Conservation (phyloP, 2,113 vertebrate genomes). For the Scalopus aquaticus region DNA sequence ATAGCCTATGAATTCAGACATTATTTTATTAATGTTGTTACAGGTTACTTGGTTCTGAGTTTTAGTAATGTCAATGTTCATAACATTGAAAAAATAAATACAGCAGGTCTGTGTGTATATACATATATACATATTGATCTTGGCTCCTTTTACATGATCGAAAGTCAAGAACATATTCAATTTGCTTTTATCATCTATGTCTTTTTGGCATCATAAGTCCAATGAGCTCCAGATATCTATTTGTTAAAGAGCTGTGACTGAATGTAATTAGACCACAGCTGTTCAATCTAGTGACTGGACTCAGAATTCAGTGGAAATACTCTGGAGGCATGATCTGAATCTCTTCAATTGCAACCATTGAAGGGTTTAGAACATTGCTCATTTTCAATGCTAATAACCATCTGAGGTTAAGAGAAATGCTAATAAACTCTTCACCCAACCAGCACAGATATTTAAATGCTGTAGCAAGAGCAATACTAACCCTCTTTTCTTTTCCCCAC, state of each 20-base stretch:
- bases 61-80: slow-evolving; percentile 24
- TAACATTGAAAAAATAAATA: background rate
- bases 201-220: background rate
- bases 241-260: background rate
- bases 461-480: background rate
- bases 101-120: background rate
- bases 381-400: background rate
- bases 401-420: background rate
- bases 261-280: background rate
- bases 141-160: background rate
- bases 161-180: slow-evolving; percentile 10
- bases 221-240: background rate
- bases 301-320: background rate
- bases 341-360: background rate
- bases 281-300: background rate
- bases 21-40: slow-evolving; percentile 17
- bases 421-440: slow-evolving; percentile 4
- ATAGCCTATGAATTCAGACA: background rate
- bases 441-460: background rate
- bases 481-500: background rate
- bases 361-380: background rate
- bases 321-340: background rate
- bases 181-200: background rate
- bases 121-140: background rate
- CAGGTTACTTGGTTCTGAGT: background rate